phyloP scores from a whole-genome alignment of 2,888 invertebrate genomes.

The Ellobium chinense region DNA sequence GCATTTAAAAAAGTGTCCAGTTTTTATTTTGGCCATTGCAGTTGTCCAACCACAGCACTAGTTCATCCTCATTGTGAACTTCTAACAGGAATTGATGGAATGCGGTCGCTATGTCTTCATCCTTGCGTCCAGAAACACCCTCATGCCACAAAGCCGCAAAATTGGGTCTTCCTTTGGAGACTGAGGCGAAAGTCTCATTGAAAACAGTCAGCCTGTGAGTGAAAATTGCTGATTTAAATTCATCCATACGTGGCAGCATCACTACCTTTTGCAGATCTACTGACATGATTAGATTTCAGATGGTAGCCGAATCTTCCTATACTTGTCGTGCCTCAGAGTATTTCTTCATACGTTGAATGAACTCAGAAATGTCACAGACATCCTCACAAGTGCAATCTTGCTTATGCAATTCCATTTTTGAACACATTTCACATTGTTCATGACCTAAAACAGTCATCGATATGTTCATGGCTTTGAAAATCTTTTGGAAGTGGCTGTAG shows the following conservation, averaged over 20 bases:
- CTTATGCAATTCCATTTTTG: slow-evolving; percentile 12
- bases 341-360: not conserved
- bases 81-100: not conserved
- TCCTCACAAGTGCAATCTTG: not conserved
- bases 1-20: not conserved
- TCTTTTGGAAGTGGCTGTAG: not conserved
- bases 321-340: not conserved
- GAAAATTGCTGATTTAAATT: not conserved
- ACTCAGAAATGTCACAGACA: not conserved
- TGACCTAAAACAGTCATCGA: not conserved
- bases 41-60: not conserved
- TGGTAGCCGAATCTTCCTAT: not conserved
- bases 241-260: not conserved
- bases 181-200: not conserved
- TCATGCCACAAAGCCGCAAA: not conserved
- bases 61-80: not conserved
- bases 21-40: slow-evolving; percentile 12
- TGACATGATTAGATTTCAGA: not conserved
- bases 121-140: not conserved
- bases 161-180: not conserved
- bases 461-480: not conserved
- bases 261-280: slow-evolving; percentile 8
- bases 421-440: slow-evolving; percentile 4
- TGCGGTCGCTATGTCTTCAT: slow-evolving; percentile 3
- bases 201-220: slow-evolving; percentile 2